Evolutionary conservation across 2,113 vertebrate genomes (phyloP).

Genomic region (Turdus rufiventris): DNA sequence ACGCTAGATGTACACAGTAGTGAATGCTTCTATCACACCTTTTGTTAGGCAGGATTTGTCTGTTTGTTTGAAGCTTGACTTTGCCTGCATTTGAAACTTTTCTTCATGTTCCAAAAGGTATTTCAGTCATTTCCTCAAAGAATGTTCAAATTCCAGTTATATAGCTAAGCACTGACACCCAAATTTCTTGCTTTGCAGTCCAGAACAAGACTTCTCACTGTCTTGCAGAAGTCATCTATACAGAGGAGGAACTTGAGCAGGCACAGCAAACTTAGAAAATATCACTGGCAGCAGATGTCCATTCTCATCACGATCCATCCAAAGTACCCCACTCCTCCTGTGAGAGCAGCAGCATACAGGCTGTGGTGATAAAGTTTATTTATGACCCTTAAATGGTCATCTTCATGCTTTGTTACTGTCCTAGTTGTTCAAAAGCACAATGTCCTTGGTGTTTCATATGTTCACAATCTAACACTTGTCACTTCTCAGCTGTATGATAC

Average conservation of each 20-base stretch:
- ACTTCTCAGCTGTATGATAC: not conserved
- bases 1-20: not conserved
- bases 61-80: not conserved
- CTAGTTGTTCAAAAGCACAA: not conserved
- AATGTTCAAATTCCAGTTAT: not conserved
- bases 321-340: not conserved
- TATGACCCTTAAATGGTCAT: not conserved
- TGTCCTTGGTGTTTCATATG: not conserved
- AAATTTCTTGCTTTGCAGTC: not conserved
- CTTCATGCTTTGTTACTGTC: not conserved
- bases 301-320: not conserved
- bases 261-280: not conserved
- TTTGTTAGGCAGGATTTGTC: not conserved
- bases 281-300: not conserved
- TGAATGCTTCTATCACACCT: not conserved
- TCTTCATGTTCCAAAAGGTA: not conserved
- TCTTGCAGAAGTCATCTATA: not conserved
- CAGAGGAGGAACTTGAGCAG: not conserved
- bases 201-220: not conserved
- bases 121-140: not conserved
- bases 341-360: not conserved
- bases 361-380: not conserved
- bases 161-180: not conserved
- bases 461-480: not conserved
- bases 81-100: not conserved